A percentile compares a stretch with the other conserved stretches of the same genome.
phyloP scores from a whole-genome alignment of 2,113 vertebrate species.

The Esox niger region DNA sequence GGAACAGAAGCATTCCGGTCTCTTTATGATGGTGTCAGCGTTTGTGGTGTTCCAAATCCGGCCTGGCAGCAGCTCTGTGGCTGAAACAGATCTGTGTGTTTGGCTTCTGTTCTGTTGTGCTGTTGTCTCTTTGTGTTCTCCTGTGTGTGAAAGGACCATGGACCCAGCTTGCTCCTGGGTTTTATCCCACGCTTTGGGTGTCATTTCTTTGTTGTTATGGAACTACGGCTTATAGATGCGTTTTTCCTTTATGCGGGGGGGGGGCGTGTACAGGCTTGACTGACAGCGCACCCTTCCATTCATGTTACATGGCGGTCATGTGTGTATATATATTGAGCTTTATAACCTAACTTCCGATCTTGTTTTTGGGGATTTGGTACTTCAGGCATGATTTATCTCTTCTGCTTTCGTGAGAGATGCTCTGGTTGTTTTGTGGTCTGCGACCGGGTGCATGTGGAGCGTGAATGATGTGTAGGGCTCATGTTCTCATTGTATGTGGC shows the following conservation, averaged over 20 bases:
- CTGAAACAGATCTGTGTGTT: slow-evolving; percentile 52
- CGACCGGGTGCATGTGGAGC: not conserved
- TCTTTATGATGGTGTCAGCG: slow-evolving; percentile 28
- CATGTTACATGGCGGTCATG: not conserved
- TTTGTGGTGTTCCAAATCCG: slow-evolving; percentile 2
- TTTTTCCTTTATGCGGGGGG: too few relatives aligned
- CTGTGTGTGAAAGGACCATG: slow-evolving; percentile 38
- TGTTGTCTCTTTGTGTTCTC: slow-evolving; percentile 47
- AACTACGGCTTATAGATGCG: slow-evolving; percentile 30
- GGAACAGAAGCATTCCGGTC: slow-evolving; percentile 55
- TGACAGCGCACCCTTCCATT: too few relatives aligned
- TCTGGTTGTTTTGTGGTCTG: too few relatives aligned
- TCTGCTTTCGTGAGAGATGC: too few relatives aligned
- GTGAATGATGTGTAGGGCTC: not conserved
- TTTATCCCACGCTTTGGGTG: slow-evolving; percentile 26
- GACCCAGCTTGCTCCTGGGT: slow-evolving; percentile 22
- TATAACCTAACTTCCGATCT: too few relatives aligned
- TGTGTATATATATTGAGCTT: too few relatives aligned
- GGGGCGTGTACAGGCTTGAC: too few relatives aligned
- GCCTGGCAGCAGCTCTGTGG: slow-evolving; percentile 31
- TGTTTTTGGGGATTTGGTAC: too few relatives aligned
- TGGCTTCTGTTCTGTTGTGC: slow-evolving; percentile 56
- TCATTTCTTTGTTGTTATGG: slow-evolving; percentile 41
- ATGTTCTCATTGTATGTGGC: not conserved
- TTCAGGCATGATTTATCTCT: too few relatives aligned